Percentiles rank a stretch among this genome's conserved stretches.
Evolutionary conservation across 1,140 invertebrate species (phyloP).

Genomic region (Trachelipus rathkii): DNA sequence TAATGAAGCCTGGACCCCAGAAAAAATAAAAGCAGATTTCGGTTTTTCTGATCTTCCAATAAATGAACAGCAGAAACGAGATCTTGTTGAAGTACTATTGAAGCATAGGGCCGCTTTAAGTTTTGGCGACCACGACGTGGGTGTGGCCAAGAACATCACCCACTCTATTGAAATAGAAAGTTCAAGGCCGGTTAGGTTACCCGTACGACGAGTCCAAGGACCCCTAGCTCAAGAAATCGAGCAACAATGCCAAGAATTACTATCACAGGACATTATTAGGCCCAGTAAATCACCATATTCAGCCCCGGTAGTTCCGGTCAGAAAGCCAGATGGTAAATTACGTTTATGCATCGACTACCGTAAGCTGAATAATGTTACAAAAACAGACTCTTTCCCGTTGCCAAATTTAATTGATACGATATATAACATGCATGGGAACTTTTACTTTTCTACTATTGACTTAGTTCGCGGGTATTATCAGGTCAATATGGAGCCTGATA

Average conservation of each 20-base stretch:
- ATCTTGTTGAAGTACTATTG: too few species aligned
- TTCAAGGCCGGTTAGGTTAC: too few species aligned
- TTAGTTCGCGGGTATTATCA: not conserved
- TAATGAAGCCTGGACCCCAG: too few species aligned
- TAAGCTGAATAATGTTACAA: not conserved
- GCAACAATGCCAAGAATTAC: not conserved
- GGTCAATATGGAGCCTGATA: not conserved
- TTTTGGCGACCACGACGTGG: too few species aligned
- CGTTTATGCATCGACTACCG: constrained; percentile 18
- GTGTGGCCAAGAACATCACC: too few species aligned
- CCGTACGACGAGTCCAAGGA: not conserved
- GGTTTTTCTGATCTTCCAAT: too few species aligned
- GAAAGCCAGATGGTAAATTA: not conserved
- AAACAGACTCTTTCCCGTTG: not conserved
- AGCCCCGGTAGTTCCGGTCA: not conserved
- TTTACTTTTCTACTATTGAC: not conserved
- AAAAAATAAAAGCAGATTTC: too few species aligned
- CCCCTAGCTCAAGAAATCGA: not conserved
- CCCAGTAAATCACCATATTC: not conserved
- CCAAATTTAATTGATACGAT: not conserved
- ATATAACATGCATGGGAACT: not conserved
- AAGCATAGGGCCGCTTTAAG: too few species aligned
- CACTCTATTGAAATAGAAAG: too few species aligned
- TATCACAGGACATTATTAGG: not conserved
- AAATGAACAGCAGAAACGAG: too few species aligned